Percentiles rank a stretch among this genome's conserved stretches.
phyloP scores from a whole-genome alignment of 2,888 invertebrate genomes.

The Crossocerus cetratus region DNA sequence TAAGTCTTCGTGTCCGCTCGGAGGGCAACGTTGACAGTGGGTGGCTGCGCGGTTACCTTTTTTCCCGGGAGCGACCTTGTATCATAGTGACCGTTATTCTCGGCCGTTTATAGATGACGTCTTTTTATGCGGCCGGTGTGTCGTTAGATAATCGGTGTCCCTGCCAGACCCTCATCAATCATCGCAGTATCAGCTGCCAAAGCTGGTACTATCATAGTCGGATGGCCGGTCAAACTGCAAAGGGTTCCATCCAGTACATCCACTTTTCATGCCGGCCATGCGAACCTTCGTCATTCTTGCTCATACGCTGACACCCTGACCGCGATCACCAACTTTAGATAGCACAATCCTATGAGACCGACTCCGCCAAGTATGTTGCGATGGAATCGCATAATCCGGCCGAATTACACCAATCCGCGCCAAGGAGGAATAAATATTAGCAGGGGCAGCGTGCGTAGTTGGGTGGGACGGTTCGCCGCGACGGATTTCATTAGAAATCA shows the following conservation, averaged over 20 bases:
- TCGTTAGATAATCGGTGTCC: conserved; percentile 62
- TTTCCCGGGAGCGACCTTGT: conserved; percentile 21
- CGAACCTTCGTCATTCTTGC: conserved; percentile 4
- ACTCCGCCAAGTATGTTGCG: neutral
- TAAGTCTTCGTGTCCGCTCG: too few relatives aligned
- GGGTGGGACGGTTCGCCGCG: neutral
- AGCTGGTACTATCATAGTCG: conserved; percentile 36
- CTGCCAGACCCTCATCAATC: conserved; percentile 68
- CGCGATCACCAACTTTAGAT: neutral
- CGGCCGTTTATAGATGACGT: conserved; percentile 37
- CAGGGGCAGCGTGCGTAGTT: neutral
- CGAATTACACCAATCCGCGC: neutral
- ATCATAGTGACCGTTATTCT: conserved; percentile 39
- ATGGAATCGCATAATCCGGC: neutral
- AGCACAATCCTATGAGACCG: too few relatives aligned
- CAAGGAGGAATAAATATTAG: too few relatives aligned
- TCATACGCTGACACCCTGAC: neutral
- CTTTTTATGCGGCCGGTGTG: conserved; percentile 37
- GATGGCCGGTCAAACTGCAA: conserved; percentile 37
- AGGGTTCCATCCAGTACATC: conserved; percentile 23
- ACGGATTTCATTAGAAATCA: neutral
- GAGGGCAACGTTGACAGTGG: neutral
- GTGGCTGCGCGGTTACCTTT: neutral
- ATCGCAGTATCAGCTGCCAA: conserved; percentile 63
- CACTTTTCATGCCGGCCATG: neutral